These are phyloP conservation scores for Thalassophryne amazonica DNA, from an alignment of 2,797 vertebrate species.

Conservation along the genomic window DNA sequence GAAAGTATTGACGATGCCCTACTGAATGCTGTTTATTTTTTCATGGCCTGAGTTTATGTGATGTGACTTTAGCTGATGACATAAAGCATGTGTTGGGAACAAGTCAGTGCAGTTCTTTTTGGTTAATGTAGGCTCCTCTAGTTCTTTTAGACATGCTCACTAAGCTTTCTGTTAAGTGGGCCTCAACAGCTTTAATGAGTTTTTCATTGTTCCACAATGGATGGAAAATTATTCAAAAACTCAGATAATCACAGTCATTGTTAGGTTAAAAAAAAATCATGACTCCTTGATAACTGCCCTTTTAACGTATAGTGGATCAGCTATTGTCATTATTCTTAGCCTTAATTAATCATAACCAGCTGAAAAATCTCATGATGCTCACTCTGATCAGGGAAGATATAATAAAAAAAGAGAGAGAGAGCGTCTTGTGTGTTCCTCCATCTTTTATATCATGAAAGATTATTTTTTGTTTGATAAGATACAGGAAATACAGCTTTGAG, in stretches of 20 bases:
- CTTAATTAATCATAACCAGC: conserved; percentile 11
- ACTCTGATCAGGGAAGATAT: not conserved
- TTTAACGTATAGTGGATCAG: conserved; percentile 22
- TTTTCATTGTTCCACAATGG: conserved; percentile 42
- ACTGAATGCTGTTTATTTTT: not conserved
- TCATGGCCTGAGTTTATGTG: not conserved
- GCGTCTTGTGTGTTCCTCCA: too few relatives aligned
- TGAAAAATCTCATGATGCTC: not conserved
- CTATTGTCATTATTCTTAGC: conserved; percentile 2
- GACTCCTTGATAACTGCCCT: conserved; percentile 7
- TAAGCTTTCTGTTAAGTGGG: conserved; percentile 29
- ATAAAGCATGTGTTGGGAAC: not conserved
- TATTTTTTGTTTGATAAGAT: not conserved
- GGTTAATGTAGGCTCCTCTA: conserved; percentile 3
- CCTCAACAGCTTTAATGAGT: conserved; percentile 35
- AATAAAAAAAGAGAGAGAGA: too few relatives aligned
- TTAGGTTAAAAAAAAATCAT: not conserved
- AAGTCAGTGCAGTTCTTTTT: not conserved
- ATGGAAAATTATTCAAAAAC: conserved; percentile 34
- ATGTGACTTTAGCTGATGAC: not conserved
- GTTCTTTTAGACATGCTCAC: conserved; percentile 23
- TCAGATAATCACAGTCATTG: conserved; percentile 29
- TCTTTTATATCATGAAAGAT: not conserved
- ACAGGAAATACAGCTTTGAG: not conserved
- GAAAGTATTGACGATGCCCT: not conserved